Evolutionary conservation across 2,888 invertebrate genomes (phyloP).

Genomic region (Cotesia congregata): DNA sequence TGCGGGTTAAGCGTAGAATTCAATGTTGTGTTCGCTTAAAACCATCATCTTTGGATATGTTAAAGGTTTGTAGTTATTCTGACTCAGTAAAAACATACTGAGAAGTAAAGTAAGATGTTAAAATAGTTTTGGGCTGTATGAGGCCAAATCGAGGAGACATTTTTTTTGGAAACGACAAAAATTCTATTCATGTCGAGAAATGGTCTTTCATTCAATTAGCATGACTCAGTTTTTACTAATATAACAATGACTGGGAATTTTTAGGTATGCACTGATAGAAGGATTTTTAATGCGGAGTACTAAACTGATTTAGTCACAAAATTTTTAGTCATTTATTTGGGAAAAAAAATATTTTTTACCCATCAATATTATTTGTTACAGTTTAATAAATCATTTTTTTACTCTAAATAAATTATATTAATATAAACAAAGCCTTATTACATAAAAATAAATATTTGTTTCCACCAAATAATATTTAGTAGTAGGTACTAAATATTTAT

Average conservation of each 20-base stretch:
- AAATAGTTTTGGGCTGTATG: background rate
- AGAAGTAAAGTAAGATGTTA: background rate
- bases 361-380: too few species aligned
- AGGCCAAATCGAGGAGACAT: background rate
- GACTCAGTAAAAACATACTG: background rate
- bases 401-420: too few species aligned
- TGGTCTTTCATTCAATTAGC: background rate
- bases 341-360: too few species aligned
- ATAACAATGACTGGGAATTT: background rate
- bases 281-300: too few species aligned
- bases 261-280: background rate
- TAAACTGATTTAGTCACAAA: too few species aligned
- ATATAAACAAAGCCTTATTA: too few species aligned
- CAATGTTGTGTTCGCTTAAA: background rate
- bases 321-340: too few species aligned
- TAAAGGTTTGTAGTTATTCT: background rate
- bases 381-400: too few species aligned
- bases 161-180: background rate
- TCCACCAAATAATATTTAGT: too few species aligned
- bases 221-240: background rate
- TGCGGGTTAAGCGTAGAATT: background rate
- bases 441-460: too few species aligned
- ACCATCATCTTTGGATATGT: background rate
- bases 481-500: too few species aligned
- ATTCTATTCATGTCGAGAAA: background rate